Evolutionary conservation across 1,140 invertebrate genomes (phyloP).

Genomic region (Acyrthosiphon pisum): DNA sequence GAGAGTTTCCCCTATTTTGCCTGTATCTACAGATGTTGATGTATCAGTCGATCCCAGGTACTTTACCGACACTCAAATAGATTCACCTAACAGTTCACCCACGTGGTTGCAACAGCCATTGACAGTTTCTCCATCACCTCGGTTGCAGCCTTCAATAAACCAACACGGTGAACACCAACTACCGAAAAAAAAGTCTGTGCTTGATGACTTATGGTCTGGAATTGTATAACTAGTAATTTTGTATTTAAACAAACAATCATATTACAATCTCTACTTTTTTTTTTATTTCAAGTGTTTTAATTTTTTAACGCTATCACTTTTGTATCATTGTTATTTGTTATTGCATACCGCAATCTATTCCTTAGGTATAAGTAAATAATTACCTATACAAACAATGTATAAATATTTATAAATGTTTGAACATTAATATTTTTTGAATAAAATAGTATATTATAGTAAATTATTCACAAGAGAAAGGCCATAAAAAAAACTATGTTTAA

Average conservation of each 20-base stretch:
- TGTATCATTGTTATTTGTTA: background rate
- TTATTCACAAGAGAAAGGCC: background rate
- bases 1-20: background rate
- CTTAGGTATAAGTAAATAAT: background rate
- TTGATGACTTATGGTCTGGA: background rate
- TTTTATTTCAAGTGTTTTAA: no score
- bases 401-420: background rate
- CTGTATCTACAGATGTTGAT: background rate
- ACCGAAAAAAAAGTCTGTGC: background rate
- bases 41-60: background rate
- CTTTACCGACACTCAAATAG: background rate
- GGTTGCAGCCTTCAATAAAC: background rate
- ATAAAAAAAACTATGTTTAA: background rate
- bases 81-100: background rate
- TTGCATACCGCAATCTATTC: background rate
- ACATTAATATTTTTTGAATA: background rate
- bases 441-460: background rate
- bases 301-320: background rate
- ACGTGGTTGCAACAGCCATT: background rate
- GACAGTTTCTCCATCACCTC: no score
- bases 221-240: background rate
- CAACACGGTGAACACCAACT: background rate
- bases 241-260: background rate
- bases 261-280: background rate
- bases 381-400: background rate